Base-by-base conservation (phyloP, 2,888 invertebrate species). In the Eristalis tenax region DNA sequence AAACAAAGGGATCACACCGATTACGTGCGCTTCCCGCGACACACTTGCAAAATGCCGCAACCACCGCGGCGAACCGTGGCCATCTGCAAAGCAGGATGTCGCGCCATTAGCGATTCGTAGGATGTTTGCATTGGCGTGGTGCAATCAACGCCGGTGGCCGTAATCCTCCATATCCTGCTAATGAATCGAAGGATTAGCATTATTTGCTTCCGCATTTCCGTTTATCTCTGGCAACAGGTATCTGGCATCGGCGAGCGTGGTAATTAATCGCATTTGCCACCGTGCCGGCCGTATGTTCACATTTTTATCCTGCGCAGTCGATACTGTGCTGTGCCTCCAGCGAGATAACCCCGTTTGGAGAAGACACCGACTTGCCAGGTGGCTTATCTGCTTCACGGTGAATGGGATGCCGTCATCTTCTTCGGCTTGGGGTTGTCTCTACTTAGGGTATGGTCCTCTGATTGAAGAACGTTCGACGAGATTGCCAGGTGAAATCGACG, bases 161-260 rank as follows among this genome's bases (percentile, higher is more conserved):
- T 68, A 74, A 43, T 77, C 81, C 69, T 56, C 28, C 64, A 40
- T 63, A 75, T 80, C 76, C 83, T 87, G 76, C 66, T 83, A 79
- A 87, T 87, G 80, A 87, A 87, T 80, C 69, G 83, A 61, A 64
- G 75, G 69, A 83, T 79, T 87, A 83, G 38, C 76, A 56, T 4
- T 80, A 59, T 76, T 83, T 80, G 59, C 76, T 83, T 87, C 87
- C 87, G 83, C 63, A 87, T 75, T 87, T 83, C 71, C 75, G 83
- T 79, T 75, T 74, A 40, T 56, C 38, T 43, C 11, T 22, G 32
- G 59, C 63, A 78, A 78, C 86, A 86, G 86, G 86, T 86, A 78
- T 77, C 64, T 35, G 50, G 18, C 71, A 11, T 57, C 71, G 50
- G 18, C 57, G 15, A 43, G 43, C 26, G 70, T 61, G 68, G 63